Conservation (phyloP, 2,113 vertebrate species). For the Neoarius graeffei region DNA sequence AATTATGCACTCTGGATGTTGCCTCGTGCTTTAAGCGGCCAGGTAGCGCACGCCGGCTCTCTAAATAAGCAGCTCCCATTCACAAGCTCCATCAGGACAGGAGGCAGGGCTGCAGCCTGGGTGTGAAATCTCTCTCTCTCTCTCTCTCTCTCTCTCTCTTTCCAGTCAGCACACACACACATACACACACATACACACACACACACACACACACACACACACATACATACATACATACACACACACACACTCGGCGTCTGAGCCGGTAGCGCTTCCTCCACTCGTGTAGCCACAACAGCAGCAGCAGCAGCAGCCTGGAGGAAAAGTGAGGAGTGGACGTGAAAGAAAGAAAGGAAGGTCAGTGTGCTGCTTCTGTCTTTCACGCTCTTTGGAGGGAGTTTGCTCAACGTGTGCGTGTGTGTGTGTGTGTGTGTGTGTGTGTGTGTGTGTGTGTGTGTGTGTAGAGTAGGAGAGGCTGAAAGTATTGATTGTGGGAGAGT, state of each 20-base stretch:
- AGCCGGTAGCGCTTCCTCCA: slow-evolving; percentile 62
- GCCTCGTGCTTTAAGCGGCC: slow-evolving; percentile 79
- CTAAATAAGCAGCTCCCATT: slow-evolving; percentile 78
- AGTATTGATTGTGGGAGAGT: slow-evolving; percentile 79
- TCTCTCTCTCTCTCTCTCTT: slow-evolving; percentile 62
- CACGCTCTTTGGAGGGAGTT: slow-evolving; percentile 57
- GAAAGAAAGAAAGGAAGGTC: slow-evolving; percentile 73
- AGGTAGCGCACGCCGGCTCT: slow-evolving; percentile 75
- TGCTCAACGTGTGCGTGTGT: slow-evolving; percentile 54
- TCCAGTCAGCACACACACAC: slow-evolving; percentile 58
- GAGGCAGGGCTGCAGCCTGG: slow-evolving; percentile 73
- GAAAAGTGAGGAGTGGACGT: slow-evolving; percentile 74
- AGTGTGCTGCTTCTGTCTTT: slow-evolving; percentile 67
- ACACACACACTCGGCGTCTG: slow-evolving; percentile 36
- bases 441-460: slow-evolving; percentile 60
- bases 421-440: slow-evolving; percentile 61
- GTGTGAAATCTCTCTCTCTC: slow-evolving; percentile 80
- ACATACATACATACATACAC: slow-evolving; percentile 36
- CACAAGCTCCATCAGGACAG: slow-evolving; percentile 78
- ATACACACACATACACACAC: slow-evolving; percentile 32
- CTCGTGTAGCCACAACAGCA: slow-evolving; percentile 65
- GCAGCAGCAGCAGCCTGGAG: slow-evolving; percentile 59
- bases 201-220: slow-evolving; percentile 25
- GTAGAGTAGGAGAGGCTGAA: slow-evolving; percentile 65
- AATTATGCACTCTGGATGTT: slow-evolving; percentile 81